A percentile compares a stretch with the other conserved stretches of the same genome.
Conservation (phyloP, 2,888 invertebrate genomes). For the Meta bourneti region DNA sequence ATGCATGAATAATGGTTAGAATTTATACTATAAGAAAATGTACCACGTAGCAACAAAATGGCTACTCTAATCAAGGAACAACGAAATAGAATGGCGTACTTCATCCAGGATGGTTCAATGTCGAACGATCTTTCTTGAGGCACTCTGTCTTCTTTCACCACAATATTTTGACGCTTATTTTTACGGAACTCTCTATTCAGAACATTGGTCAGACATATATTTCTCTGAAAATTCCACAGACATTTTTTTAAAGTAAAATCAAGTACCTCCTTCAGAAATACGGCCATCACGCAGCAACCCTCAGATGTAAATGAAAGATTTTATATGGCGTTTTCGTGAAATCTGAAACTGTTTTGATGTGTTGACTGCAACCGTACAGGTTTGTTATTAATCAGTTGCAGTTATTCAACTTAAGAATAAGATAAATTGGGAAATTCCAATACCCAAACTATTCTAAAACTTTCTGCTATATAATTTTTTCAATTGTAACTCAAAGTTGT, state of each 20-base stretch:
- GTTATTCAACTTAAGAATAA: neutral
- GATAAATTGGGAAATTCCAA: neutral
- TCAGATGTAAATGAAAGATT: neutral
- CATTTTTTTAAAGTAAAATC: slow-evolving; percentile 19
- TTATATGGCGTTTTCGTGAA: neutral
- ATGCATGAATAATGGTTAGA: neutral
- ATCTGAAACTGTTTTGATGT: slow-evolving; percentile 5
- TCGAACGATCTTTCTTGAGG: slow-evolving; percentile 71
- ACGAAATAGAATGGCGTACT: slow-evolving; percentile 71
- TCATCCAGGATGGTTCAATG: slow-evolving; percentile 69
- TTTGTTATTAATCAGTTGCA: neutral
- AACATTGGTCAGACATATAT: slow-evolving; percentile 20
- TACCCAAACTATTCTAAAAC: neutral
- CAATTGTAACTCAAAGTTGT: no score
- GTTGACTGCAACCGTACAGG: slow-evolving; percentile 2
- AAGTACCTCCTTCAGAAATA: slow-evolving; percentile 7
- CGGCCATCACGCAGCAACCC: slow-evolving; percentile 10
- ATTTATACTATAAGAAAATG: slow-evolving; percentile 5
- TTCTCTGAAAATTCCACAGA: slow-evolving; percentile 18
- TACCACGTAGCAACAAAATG: slow-evolving; percentile 71
- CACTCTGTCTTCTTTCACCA: slow-evolving; percentile 61
- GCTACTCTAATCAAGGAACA: slow-evolving; percentile 70
- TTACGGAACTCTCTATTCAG: slow-evolving; percentile 57
- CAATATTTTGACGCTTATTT: slow-evolving; percentile 68
- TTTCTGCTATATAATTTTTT: no score